These are phyloP conservation scores for Acomys russatus DNA, from an alignment of 2,797 vertebrate species.

Conservation along the genomic window DNA sequence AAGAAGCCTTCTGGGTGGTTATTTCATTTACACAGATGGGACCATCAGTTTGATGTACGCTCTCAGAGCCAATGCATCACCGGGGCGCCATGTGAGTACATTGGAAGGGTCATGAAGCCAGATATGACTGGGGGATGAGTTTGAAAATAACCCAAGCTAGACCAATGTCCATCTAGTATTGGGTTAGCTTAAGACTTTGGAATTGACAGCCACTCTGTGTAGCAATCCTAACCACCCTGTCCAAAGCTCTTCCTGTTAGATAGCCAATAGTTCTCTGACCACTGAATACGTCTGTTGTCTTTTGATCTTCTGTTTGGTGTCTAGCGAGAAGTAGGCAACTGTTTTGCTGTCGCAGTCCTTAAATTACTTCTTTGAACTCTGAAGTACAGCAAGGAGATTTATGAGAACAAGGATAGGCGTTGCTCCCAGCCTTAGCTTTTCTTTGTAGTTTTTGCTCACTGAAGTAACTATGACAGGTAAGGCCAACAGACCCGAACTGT, in stretches of 20 bases:
- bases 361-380: conserved; percentile 51
- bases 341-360: background rate
- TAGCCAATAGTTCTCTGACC: conserved; percentile 4
- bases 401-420: background rate
- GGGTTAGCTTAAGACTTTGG: background rate
- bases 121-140: background rate
- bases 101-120: conserved; percentile 12
- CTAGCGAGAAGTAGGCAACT: conserved; percentile 11
- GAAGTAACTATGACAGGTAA: conserved; percentile 44
- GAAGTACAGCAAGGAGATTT: background rate
- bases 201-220: background rate
- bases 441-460: conserved; percentile 11
- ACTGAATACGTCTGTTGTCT: background rate
- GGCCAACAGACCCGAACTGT: background rate
- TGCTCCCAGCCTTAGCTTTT: conserved; percentile 31
- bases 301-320: conserved; percentile 48
- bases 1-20: conserved; percentile 27
- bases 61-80: conserved; percentile 40
- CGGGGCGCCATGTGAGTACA: background rate
- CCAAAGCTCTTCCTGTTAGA: conserved; percentile 27
- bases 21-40: conserved; percentile 42
- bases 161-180: background rate
- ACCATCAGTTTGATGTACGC: conserved; percentile 16
- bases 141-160: background rate
- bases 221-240: background rate